Evolutionary conservation across 1,140 invertebrate species (phyloP).

Genomic region (Heliconius nattereri): DNA sequence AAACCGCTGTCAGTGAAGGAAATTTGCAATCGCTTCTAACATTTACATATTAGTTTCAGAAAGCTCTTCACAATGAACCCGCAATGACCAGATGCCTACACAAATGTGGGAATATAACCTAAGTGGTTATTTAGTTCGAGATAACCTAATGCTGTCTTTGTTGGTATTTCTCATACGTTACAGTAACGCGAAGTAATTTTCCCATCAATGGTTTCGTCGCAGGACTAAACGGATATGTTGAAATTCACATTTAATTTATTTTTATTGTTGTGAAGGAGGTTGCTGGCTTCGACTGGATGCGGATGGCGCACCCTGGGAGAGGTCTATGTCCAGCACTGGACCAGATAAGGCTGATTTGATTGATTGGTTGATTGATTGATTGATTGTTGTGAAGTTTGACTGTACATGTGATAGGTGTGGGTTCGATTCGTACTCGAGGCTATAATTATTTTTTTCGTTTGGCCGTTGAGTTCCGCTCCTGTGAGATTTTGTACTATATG

Average conservation of each 20-base stretch:
- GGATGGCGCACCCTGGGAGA: too few species aligned
- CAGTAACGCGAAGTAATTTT: not conserved
- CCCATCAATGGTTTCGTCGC: not conserved
- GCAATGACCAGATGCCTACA: not conserved
- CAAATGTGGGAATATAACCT: conserved; percentile 1
- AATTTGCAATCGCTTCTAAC: too few species aligned
- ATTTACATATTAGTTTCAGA: not conserved
- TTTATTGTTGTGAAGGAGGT: not conserved
- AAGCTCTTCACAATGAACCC: not conserved
- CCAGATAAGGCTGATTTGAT: too few species aligned
- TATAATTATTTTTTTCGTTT: too few species aligned
- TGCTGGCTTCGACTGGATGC: too few species aligned
- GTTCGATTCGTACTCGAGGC: too few species aligned
- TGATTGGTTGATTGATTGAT: too few species aligned
- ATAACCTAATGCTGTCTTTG: conserved; percentile 12
- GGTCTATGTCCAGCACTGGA: too few species aligned
- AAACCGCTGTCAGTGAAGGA: too few species aligned
- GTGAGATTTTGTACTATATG: too few species aligned
- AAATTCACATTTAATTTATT: not conserved
- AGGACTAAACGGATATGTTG: conserved; percentile 1
- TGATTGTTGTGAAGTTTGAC: not conserved
- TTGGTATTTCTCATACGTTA: conserved; percentile 10
- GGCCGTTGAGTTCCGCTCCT: too few species aligned
- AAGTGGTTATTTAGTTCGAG: not conserved
- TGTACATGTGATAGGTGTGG: too few species aligned